Conservation (phyloP, 92 coral and sea anemone species). For the Hydrozoanthus gracilis region DNA sequence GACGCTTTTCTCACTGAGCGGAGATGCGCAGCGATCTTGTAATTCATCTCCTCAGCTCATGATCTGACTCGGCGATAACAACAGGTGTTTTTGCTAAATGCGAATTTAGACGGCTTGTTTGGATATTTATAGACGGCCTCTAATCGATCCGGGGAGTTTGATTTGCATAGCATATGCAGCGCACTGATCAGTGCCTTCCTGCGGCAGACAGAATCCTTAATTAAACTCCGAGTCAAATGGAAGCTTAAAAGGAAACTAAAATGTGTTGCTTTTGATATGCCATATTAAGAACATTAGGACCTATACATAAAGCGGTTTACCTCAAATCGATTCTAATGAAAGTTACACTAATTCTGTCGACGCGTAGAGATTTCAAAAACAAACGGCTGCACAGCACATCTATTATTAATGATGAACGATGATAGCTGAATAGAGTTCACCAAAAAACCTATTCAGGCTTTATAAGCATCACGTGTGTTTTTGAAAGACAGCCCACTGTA, state of each 20-base stretch:
- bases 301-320: constrained; percentile 8
- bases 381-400: neutral
- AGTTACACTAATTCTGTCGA: constrained; percentile 34
- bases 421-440: constrained; percentile 13
- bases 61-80: neutral
- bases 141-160: constrained; percentile 60
- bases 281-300: constrained; percentile 27
- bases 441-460: neutral
- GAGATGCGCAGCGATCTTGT: constrained; percentile 55
- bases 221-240: constrained; percentile 22
- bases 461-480: neutral
- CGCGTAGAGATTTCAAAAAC: constrained; percentile 35
- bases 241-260: constrained; percentile 20
- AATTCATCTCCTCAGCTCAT: constrained; percentile 50
- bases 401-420: constrained; percentile 29
- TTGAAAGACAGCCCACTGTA: neutral
- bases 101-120: constrained; percentile 55
- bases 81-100: constrained; percentile 73
- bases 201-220: neutral
- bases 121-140: constrained; percentile 53
- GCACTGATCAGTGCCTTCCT: constrained; percentile 23
- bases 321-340: constrained; percentile 42
- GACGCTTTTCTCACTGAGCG: neutral
- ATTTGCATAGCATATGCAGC: constrained; percentile 67
- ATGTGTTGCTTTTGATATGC: constrained; percentile 17